A percentile compares a stretch with the other conserved stretches of the same genome.
These are phyloP conservation scores for Neofelis nebulosa DNA, from an alignment of 2,113 vertebrate genomes.

Conservation along the genomic window DNA sequence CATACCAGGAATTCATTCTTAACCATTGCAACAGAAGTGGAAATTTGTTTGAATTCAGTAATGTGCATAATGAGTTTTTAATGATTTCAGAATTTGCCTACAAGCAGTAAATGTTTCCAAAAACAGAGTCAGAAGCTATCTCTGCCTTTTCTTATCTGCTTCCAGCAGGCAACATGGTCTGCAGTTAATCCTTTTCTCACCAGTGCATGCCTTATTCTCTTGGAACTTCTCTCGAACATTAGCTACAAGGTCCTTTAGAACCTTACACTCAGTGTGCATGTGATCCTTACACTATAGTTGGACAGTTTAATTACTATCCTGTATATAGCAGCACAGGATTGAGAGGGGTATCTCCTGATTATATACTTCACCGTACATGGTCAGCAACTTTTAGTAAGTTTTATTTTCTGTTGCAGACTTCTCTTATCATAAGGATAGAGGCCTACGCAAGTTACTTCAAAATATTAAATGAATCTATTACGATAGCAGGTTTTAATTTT, in stretches of 20 bases:
- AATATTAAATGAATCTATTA: neutral
- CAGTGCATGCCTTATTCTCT: conserved; percentile 18
- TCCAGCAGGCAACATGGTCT: neutral
- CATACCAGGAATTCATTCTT: neutral
- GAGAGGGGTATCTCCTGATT: neutral
- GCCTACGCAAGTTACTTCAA: neutral
- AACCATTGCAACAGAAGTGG: neutral
- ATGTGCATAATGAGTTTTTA: neutral
- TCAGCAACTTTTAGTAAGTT: neutral
- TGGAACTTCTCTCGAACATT: conserved; percentile 41
- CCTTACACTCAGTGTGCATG: neutral
- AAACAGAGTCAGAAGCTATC: conserved; percentile 19
- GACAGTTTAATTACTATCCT: neutral
- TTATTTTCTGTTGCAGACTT: neutral
- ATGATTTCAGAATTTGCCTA: conserved; percentile 38
- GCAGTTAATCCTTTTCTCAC: conserved; percentile 38
- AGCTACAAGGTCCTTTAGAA: conserved; percentile 1
- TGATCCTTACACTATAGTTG: neutral
- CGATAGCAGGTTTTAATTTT: neutral
- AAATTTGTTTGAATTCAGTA: conserved; percentile 7
- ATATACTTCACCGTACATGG: neutral
- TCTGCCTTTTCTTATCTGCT: conserved; percentile 55
- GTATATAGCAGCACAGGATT: neutral
- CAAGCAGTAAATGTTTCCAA: conserved; percentile 39
- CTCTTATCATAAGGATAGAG: neutral